Base-by-base conservation (phyloP, 2,113 vertebrate species). In the Catharus fuscescens region DNA sequence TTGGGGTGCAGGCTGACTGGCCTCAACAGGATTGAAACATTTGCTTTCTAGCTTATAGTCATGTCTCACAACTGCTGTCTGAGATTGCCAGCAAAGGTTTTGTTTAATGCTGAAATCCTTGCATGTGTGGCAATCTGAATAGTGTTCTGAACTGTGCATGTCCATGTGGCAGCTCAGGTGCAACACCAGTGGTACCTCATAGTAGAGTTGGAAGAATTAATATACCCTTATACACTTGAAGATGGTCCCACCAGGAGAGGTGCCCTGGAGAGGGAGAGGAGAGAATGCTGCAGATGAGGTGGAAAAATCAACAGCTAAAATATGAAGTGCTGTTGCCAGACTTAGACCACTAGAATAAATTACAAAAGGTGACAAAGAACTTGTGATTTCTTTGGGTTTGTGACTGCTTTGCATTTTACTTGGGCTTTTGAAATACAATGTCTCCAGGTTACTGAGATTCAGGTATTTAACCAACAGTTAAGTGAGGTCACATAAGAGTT, bases 61-160 rank as follows among this genome's bases (percentile, higher is more conserved):
- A 3, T 1, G 0, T 36, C n/a, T 69, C 42, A 10, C 21, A 28
- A 3, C 42, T 28, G 73, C 64, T 56, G 53, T 34, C 50, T 36
- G 72, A 82, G 40, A 25, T 52, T 86, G 71, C 21, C 3, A 5
- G 31, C 1, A 8, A 40, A 50, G 57, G 10, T 28, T 24, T 8
- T 10, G 6, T 76, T 65, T 44, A 28, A 14, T 34, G 16, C 16
- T 26, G 47, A 66, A 20, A 34, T 69, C 50, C 36, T 21, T 50
- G 36, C 20, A 29, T 29, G 5, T 54, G 25, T 54, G 34, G n/a
- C n/a, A 50, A 25, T 12, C 19, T n/a, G 70, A 79, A 60, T 29
- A 26, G 29, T 0, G 0, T 23, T 28, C 32, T 3, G 0, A 66
- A 23, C 34, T 66, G 4, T 42, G 20, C 4, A 0, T 7, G 23